Evolutionary conservation across 2,797 vertebrate genomes (phyloP).

Genomic region (Mastacembelus armatus): DNA sequence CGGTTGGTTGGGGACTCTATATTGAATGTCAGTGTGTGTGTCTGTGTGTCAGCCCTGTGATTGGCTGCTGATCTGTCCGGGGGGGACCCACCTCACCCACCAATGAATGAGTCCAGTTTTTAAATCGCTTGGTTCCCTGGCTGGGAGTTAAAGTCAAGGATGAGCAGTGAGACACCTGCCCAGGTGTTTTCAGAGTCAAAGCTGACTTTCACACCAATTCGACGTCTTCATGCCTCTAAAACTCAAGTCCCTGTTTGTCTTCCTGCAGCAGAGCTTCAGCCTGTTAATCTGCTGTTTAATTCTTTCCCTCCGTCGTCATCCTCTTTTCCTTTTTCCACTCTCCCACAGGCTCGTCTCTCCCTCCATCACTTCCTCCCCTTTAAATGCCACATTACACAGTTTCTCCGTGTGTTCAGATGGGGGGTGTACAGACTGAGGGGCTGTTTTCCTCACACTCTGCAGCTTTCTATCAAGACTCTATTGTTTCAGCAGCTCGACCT

Average conservation of each 20-base stretch:
- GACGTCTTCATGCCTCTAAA: not conserved
- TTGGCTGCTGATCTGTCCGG: too few species aligned
- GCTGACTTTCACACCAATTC: too few species aligned
- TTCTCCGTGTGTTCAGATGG: not conserved
- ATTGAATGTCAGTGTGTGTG: too few species aligned
- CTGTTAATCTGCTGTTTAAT: not conserved
- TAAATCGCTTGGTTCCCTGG: too few species aligned
- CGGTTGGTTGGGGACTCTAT: too few species aligned
- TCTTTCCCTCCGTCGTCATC: constrained; percentile 33
- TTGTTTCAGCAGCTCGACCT: constrained; percentile 35
- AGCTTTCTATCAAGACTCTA: constrained; percentile 23
- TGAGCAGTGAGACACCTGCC: too few species aligned
- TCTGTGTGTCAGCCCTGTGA: too few species aligned
- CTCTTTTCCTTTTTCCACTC: not conserved
- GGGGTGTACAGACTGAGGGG: too few species aligned
- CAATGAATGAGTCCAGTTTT: too few species aligned
- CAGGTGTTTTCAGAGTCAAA: too few species aligned
- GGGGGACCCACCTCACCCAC: too few species aligned
- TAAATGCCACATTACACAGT: constrained; percentile 48
- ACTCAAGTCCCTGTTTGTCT: not conserved
- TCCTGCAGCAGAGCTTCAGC: not conserved
- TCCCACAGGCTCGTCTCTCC: not conserved
- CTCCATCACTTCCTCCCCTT: constrained; percentile 20
- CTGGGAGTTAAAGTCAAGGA: too few species aligned
- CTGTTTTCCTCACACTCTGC: not conserved